A percentile compares a stretch with the other conserved stretches of the same genome.
Evolutionary conservation across 2,888 invertebrate genomes (phyloP).

Genomic region (Drosophila recens): DNA sequence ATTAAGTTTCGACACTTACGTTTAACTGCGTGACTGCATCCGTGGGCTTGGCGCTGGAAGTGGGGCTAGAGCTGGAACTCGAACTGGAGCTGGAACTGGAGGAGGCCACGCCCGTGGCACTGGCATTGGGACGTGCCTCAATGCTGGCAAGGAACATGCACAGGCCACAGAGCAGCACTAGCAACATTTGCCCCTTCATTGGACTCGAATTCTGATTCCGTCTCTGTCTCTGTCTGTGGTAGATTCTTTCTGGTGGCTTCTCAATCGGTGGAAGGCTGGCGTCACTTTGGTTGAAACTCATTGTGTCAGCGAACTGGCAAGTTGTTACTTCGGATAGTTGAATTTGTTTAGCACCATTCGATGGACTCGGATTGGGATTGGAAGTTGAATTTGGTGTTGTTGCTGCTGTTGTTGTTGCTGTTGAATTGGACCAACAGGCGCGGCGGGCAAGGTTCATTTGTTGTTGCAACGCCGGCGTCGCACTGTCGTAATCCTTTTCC

Average conservation of each 20-base stretch:
- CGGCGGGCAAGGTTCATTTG: slow-evolving; percentile 90
- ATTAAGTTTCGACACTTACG: slow-evolving; percentile 58
- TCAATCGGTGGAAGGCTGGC: slow-evolving; percentile 53
- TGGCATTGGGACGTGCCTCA: slow-evolving; percentile 83
- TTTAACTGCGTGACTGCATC: slow-evolving; percentile 54
- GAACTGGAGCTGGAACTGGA: slow-evolving; percentile 19
- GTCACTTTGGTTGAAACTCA: slow-evolving; percentile 45
- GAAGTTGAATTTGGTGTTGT: slow-evolving; percentile 3
- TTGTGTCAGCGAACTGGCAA: slow-evolving; percentile 49
- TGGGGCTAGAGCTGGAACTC: slow-evolving; percentile 4
- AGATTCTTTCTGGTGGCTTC: slow-evolving; percentile 20
- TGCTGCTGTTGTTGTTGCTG: background rate
- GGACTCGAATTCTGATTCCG: slow-evolving; percentile 2
- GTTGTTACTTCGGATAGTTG: slow-evolving; percentile 23
- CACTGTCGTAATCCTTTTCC: slow-evolving; percentile 78
- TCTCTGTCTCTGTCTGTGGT: slow-evolving; percentile 16
- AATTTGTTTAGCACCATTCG: slow-evolving; percentile 74
- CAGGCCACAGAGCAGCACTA: slow-evolving; percentile 71
- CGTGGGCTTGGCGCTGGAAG: slow-evolving; percentile 29
- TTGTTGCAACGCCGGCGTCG: slow-evolving; percentile 87
- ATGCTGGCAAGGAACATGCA: slow-evolving; percentile 77
- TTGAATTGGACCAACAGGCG: slow-evolving; percentile 87
- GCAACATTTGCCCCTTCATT: slow-evolving; percentile 42
- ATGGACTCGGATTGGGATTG: slow-evolving; percentile 13
- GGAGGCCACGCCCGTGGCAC: slow-evolving; percentile 38